Evolutionary conservation across 2,888 invertebrate species (phyloP).

Genomic region (Dexiosoma caninum): DNA sequence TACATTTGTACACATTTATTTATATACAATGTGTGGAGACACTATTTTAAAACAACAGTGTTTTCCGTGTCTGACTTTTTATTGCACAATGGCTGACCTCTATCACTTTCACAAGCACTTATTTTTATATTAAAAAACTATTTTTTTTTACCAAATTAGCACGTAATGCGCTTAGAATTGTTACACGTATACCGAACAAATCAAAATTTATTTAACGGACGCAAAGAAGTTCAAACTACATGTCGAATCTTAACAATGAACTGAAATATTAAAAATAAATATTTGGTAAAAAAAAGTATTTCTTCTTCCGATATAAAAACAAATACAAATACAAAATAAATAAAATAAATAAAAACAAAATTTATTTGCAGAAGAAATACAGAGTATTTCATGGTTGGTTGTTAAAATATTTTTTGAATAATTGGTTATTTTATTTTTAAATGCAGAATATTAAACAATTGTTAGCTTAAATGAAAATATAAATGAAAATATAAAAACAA

Average conservation of each 20-base stretch:
- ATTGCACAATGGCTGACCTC: no score
- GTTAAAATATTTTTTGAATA: no score
- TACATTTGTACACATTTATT: no score
- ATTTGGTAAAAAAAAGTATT: slow-evolving; percentile 50
- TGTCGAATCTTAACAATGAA: slow-evolving; percentile 62
- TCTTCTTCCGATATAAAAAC: slow-evolving; percentile 47
- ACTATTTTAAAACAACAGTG: no score
- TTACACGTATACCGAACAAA: neutral
- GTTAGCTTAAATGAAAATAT: no score
- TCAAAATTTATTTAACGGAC: no score
- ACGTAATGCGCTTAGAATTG: slow-evolving; percentile 2
- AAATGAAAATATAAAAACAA: no score
- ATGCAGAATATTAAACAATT: no score
- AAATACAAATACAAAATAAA: neutral
- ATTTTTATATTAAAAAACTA: neutral
- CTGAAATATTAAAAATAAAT: slow-evolving; percentile 58
- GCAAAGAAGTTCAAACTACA: slow-evolving; percentile 44
- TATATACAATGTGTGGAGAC: no score
- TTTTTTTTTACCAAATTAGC: slow-evolving; percentile 7
- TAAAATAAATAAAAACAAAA: neutral
- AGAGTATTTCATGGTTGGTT: slow-evolving; percentile 22
- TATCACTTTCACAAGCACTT: neutral
- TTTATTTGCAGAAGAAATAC: slow-evolving; percentile 46
- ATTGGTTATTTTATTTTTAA: no score
- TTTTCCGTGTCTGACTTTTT: no score